Evolutionary conservation across 1,140 invertebrate species (phyloP), one percentile per base, ranked within the genome.

Genomic region (Chrysopa pallens): DNA sequence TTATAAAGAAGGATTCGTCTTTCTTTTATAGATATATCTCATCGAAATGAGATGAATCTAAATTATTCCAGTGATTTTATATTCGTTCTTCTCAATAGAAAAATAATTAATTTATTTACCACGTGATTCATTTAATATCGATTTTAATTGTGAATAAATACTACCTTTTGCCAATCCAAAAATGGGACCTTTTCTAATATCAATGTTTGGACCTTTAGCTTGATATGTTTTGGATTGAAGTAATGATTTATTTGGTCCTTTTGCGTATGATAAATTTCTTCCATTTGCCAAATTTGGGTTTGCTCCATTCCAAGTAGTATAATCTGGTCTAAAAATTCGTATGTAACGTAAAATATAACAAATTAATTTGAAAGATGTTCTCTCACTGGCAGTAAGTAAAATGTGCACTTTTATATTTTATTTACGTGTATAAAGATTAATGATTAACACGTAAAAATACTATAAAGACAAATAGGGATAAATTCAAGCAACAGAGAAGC

Each of bases 291-390:
- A 53, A 45, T 56, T 59, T 6, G 69, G 62, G 60, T 79, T 72
- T 8, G 76, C 69, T 12, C 78, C 77, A 47, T 73, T 72, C 77
- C 77, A 81, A 8, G 76, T 72, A 11, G 76, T 66, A 57, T 81
- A 81, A 51, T 80, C 76, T 17, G 72, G 69, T 41, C 78, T 80
- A 42, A 44, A 52, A 3, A 23, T 2, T 23, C 17, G 5, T 5
- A 23, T 23, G 5, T 23, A 23, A 23, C 2, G 5, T 23, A 3
- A n/a, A n/a, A n/a, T n/a, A n/a, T n/a, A n/a, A n/a, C n/a, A 23
- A 23, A 23, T 23, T 23, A 23, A 23, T 23, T 23, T 23, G 2
- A 23, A 23, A 5, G 17, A 5, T 2, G 5, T 23, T 5, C 17
- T 23, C 17, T 5, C 17, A 5, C 17, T 23, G 17, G 17, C 5